These are phyloP conservation scores for Cremastinae sp. DNA, from an alignment of 2,888 invertebrate species.

Conservation along the genomic window DNA sequence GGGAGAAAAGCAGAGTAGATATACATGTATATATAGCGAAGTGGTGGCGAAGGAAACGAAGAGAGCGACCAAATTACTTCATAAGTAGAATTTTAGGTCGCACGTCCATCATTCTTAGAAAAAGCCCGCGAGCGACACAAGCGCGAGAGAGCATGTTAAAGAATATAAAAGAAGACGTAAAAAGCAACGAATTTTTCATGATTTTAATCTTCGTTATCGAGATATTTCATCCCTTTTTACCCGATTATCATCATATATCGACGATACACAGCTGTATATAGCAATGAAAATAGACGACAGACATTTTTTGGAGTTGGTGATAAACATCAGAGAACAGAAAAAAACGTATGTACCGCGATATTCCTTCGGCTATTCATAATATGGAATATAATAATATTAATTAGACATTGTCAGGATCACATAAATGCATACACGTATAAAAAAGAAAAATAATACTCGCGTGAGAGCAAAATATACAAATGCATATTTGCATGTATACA, in stretches of 20 bases:
- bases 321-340: no score
- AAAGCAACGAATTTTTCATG: not conserved
- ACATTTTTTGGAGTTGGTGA: no score
- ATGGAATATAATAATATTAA: no score
- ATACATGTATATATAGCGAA: not conserved
- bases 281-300: no score
- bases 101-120: not conserved
- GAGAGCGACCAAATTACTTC: slow-evolving; percentile 3
- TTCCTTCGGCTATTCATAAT: no score
- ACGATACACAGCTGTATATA: no score
- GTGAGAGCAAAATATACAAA: not conserved
- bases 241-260: no score
- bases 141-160: not conserved
- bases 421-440: no score
- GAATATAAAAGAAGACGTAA: not conserved
- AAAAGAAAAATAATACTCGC: no score
- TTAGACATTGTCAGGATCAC: no score
- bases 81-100: not conserved
- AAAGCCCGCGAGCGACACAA: not conserved
- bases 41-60: not conserved
- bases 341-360: no score
- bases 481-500: not conserved
- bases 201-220: not conserved
- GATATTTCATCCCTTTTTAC: not conserved
- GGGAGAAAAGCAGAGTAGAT: not conserved